phyloP scores from a whole-genome alignment of 23 tunicate species.

The Botrylloides violaceus region DNA sequence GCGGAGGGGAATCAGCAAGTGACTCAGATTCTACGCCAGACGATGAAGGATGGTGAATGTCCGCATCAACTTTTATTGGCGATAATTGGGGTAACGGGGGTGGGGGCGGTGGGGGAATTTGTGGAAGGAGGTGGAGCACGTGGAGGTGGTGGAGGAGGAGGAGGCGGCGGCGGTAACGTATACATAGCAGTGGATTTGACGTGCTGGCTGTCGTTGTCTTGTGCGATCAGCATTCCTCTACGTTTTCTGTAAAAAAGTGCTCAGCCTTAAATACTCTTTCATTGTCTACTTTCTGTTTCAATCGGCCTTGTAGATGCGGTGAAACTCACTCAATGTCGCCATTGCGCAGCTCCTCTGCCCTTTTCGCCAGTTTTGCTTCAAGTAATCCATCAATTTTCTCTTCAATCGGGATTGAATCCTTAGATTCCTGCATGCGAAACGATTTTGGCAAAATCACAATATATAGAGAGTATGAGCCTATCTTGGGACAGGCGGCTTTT shows the following conservation, averaged over 20 bases:
- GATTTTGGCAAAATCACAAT: too few species aligned
- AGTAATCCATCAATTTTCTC: conserved; percentile 17
- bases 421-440: too few species aligned
- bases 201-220: neutral
- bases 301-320: too few species aligned
- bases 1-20: neutral
- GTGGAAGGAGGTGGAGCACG: too few species aligned
- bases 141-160: too few species aligned
- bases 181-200: neutral
- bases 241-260: too few species aligned
- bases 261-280: too few species aligned
- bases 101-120: neutral
- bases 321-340: neutral
- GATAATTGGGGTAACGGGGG: neutral
- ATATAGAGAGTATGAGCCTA: too few species aligned
- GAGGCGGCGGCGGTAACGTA: neutral
- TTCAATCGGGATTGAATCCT: too few species aligned
- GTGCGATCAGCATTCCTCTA: too few species aligned
- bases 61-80: neutral
- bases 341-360: neutral
- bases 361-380: conserved; percentile 14
- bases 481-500: too few species aligned
- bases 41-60: neutral
- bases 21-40: neutral
- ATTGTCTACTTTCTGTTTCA: too few species aligned